A percentile compares a stretch with the other conserved stretches of the same genome.
Evolutionary conservation across 2,113 vertebrate species (phyloP).

Genomic region (Argyrosomus japonicus): DNA sequence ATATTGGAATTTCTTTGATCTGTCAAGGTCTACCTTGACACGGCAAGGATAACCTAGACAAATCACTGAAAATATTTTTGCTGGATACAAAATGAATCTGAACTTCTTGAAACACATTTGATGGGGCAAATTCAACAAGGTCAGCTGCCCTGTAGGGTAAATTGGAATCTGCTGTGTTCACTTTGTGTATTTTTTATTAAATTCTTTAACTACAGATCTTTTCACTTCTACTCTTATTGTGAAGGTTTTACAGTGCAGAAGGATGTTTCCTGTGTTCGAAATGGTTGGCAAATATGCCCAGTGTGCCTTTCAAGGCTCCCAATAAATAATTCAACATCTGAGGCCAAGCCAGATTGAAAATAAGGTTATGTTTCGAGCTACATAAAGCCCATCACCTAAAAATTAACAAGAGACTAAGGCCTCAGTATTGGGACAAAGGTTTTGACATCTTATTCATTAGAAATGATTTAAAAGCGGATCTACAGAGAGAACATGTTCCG

Average conservation of each 20-base stretch:
- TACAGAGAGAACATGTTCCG: not conserved
- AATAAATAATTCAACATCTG: constrained; percentile 71
- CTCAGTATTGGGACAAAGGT: not conserved
- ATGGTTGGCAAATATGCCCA: constrained; percentile 32
- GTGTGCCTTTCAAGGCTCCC: constrained; percentile 54
- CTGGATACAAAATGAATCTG: not conserved
- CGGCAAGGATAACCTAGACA: not conserved
- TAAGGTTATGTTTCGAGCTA: constrained; percentile 4
- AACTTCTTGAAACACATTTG: not conserved
- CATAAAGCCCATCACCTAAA: constrained; percentile 8
- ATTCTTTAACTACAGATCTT: constrained; percentile 28
- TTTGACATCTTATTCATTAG: not conserved
- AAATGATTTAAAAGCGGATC: not conserved
- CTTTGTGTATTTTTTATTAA: constrained; percentile 13
- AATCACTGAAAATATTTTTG: not conserved
- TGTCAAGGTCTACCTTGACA: constrained; percentile 2
- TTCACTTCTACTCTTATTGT: constrained; percentile 36
- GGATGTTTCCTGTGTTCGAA: constrained; percentile 36
- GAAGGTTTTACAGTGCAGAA: constrained; percentile 42
- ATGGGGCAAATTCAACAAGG: constrained; percentile 6
- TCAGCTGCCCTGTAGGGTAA: not conserved
- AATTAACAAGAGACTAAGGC: constrained; percentile 17
- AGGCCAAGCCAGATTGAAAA: constrained; percentile 49
- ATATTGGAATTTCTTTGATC: constrained; percentile 8
- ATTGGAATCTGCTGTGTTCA: not conserved